Base-by-base conservation (phyloP, 53 echinoderm and acorn worm species). In the Actinopyga echinites region DNA sequence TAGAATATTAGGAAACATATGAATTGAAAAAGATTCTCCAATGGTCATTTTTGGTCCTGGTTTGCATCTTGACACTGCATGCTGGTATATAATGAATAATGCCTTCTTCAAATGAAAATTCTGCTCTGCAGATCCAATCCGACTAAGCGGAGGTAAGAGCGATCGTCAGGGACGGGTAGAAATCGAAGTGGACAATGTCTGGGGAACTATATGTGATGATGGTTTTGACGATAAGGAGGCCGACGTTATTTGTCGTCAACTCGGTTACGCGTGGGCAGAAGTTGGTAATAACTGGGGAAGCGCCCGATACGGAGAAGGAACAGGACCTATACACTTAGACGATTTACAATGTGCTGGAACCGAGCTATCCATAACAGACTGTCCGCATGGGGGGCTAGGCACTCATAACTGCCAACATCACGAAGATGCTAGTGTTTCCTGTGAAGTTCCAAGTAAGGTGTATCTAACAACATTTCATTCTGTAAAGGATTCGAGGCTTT, bases 161-260 rank as follows among this genome's bases (percentile, higher is more conserved):
- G 56, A 54, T 8, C 77, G 77, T 17, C 53, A 26, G 32, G 77
- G 77, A 26, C 77, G 77, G 17, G 77, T 77, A 19, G 77, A 77
- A 32, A 32, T 77, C 21, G n/a, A 77, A 26, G 54, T 77, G 8
- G 77, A 55, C 33, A 29, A 54, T 19, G 57, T 36, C 6, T 92
- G 92, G 92, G 89, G 89, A 13, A 92, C 92, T 23, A 62, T 89
- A n/a, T 92, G 92, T 30, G 89, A 69, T 30, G 67, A 64, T 30
- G n/a, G 1, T 4, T 89, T 77, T 75, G 65, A 19, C 25, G n/a
- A 44, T 5, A 65, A 29, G 13, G 79, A 82, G 6, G 86, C 78
- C 40, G 75, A 58, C 6, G 92, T 92, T 5, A 31, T 86, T 26
- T 92, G 92, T 31, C 78, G 71, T 24, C 92, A 92, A 60, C 82